A percentile compares a stretch with the other conserved stretches of the same genome.
Evolutionary conservation across 35 echinoderm and acorn worm genomes (phyloP).

Genomic region (Apostichopus parvimensis): DNA sequence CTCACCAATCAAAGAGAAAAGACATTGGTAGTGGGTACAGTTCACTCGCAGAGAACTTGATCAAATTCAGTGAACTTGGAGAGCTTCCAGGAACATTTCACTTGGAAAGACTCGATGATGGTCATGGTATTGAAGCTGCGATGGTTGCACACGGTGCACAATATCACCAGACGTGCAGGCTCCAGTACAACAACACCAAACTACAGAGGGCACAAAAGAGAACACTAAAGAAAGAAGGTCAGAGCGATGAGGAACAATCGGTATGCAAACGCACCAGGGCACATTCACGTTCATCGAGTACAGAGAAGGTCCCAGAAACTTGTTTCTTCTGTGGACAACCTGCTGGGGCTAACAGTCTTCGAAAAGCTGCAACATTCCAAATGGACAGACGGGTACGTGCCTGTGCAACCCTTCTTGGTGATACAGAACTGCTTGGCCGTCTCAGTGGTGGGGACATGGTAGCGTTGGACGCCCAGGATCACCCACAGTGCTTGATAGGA

Average conservation of each 20-base stretch:
- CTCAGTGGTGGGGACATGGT: constrained; percentile 62
- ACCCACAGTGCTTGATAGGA: constrained; percentile 8
- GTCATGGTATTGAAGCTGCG: constrained; percentile 51
- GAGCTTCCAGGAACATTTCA: constrained; percentile 3
- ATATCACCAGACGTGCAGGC: constrained; percentile 46
- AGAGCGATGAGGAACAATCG: constrained; percentile 1
- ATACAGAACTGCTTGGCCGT: constrained; percentile 26
- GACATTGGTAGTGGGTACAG: constrained; percentile 59
- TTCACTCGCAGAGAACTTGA: constrained; percentile 51
- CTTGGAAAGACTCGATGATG: constrained; percentile 57
- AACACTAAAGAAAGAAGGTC: not conserved
- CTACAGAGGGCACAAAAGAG: constrained; percentile 57
- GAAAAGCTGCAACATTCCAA: constrained; percentile 44
- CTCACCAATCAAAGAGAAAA: not conserved
- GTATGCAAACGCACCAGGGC: constrained; percentile 36
- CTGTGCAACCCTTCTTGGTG: constrained; percentile 41
- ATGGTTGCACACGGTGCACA: constrained; percentile 43
- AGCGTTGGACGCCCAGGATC: constrained; percentile 54
- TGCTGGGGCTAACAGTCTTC: not conserved
- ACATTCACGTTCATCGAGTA: constrained; percentile 27
- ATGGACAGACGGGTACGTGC: constrained; percentile 40
- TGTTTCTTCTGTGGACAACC: constrained; percentile 17
- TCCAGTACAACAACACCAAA: constrained; percentile 50
- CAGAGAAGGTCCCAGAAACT: not conserved
- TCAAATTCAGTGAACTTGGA: constrained; percentile 25